Conservation (phyloP, 2,113 vertebrate genomes). For the Circaetus cinerascens region DNA sequence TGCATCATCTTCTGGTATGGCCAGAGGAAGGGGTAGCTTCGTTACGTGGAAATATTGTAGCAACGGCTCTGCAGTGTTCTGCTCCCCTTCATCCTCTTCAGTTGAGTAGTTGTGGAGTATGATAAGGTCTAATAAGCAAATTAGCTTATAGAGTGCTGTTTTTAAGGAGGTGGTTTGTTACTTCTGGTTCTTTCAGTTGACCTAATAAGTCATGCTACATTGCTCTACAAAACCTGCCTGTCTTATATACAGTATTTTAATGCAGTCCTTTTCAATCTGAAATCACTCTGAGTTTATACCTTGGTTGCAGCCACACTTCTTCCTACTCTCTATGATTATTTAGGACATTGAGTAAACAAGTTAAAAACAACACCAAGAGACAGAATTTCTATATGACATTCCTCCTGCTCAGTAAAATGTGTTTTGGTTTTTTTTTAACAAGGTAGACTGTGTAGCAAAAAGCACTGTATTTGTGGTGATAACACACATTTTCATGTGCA, state of each 20-base stretch:
- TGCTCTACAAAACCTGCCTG: not conserved
- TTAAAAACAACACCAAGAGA: not conserved
- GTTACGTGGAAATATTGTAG: not conserved
- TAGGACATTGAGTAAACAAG: not conserved
- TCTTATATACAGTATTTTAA: not conserved
- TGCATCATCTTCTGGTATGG: not conserved
- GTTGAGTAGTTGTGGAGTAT: not conserved
- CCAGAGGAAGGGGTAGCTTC: not conserved
- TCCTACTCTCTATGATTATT: not conserved
- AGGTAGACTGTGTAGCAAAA: not conserved
- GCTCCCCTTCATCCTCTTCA: not conserved
- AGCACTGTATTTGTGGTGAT: not conserved
- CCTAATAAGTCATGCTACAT: not conserved
- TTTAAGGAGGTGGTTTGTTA: not conserved
- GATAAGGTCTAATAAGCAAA: not conserved
- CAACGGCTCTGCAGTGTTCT: not conserved
- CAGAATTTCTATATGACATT: not conserved
- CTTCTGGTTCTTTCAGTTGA: not conserved
- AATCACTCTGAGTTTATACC: not conserved
- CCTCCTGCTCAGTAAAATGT: not conserved
- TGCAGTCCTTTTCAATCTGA: not conserved
- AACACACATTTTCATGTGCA: not conserved
- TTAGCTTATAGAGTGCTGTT: not conserved
- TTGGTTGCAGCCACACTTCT: not conserved
- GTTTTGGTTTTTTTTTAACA: not conserved